Base-by-base conservation (phyloP, 2,888 invertebrate species). In the Liodrosophila aerea region DNA sequence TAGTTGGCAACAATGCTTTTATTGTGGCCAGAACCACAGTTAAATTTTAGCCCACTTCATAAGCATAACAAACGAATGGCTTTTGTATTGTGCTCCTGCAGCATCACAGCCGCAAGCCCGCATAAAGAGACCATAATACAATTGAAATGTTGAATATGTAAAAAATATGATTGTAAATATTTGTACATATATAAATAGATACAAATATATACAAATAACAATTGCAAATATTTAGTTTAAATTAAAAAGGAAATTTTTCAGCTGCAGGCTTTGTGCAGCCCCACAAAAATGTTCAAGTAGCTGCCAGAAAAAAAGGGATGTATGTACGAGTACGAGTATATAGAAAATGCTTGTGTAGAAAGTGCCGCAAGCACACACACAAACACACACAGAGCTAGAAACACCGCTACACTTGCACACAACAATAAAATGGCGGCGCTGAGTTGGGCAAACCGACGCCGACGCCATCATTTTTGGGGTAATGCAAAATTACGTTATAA, bases 401-500 rank as follows among this genome's bases (percentile, higher is more conserved):
- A 52, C 40, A 36, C 2, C 37, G 30, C 43, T 41, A 44, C 39
- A 52, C 49, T 60, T 45, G 57, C 33, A 56, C 65, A 65, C 51
- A 68, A 66, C 72, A 85, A 82, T 78, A 77, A 85, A 78, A 72
- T 72, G 82, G 64, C 63, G 50, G 73, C 40, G 54, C 71, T 67
- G 60, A 75, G 50, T 63, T 54, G 49, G 71, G 68, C 62, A 62
- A 22, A 72, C 61, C 52, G 63, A 44, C 30, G 64, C 52, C 58
- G 51, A 60, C 70, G 69, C 75, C 80, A 73, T 86, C 86, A 85
- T 76, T 87, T 76, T 84, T 64, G 71, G 63, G 84, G 81, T 85
- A 81, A 86, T 86, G 86, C 88, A 88, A 87, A 87, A 87, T 88
- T 87, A 87, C 87, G 88, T 88, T 89, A 84, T 81, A 77, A 82